Conservation (phyloP, 2,888 invertebrate species). For the Aporophyla nigra region DNA sequence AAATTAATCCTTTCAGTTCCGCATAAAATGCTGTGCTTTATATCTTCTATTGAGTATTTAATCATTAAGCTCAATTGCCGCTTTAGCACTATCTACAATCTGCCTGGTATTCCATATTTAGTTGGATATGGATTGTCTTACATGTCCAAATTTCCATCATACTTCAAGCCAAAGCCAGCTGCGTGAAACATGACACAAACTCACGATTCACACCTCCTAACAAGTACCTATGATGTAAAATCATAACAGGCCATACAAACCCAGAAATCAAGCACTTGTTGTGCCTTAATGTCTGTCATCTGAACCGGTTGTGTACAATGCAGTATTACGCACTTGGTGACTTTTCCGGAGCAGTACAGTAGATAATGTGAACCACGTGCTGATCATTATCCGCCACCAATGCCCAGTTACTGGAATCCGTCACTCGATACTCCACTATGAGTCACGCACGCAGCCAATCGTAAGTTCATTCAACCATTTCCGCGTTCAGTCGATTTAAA, state of each 20-base stretch:
- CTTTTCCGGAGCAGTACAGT: conserved; percentile 63
- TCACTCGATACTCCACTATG: conserved; percentile 59
- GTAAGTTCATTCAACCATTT: conserved; percentile 35
- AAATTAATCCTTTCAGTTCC: not conserved
- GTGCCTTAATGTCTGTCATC: conserved; percentile 55
- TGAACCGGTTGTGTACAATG: conserved; percentile 65
- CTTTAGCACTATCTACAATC: not conserved
- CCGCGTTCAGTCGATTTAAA: conserved; percentile 17
- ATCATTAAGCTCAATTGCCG: not conserved
- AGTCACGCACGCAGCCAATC: conserved; percentile 60
- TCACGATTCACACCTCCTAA: not conserved
- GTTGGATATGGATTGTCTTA: not conserved
- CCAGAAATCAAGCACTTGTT: conserved; percentile 59
- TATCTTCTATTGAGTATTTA: too few species aligned
- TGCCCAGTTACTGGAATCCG: conserved; percentile 66
- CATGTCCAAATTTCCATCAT: not conserved
- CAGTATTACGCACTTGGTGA: conserved; percentile 61
- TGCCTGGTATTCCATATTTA: not conserved
- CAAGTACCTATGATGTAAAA: conserved; percentile 6
- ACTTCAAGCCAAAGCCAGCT: not conserved
- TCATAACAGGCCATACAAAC: conserved; percentile 16
- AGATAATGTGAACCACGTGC: conserved; percentile 66
- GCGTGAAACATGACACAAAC: conserved; percentile 18
- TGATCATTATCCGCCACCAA: conserved; percentile 48
- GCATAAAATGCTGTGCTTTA: not conserved